phyloP scores from a whole-genome alignment of 2,888 invertebrate genomes.

The Protophormia terraenovae region DNA sequence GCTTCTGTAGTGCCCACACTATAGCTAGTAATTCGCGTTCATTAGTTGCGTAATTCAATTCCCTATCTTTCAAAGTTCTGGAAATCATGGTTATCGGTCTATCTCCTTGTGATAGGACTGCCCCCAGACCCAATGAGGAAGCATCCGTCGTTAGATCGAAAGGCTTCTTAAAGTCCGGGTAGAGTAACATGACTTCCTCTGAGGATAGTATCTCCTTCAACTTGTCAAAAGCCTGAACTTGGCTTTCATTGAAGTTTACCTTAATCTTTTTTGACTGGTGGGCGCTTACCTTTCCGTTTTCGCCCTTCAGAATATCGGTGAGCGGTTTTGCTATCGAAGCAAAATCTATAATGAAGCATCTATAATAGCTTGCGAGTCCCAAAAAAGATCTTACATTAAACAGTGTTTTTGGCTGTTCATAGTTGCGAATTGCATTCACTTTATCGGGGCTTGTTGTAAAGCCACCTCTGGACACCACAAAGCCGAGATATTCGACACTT shows the following conservation, averaged over 20 bases:
- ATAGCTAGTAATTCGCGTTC: constrained; percentile 75
- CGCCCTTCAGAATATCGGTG: constrained; percentile 64
- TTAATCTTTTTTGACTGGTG: constrained; percentile 47
- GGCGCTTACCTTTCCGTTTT: constrained; percentile 65
- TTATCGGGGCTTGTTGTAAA: constrained; percentile 29
- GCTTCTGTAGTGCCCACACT: constrained; percentile 75
- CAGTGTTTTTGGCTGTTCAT: constrained; percentile 20
- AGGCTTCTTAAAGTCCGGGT: constrained; percentile 61
- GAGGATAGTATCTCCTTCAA: constrained; percentile 49
- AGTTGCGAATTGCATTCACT: neutral
- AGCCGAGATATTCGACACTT: constrained; percentile 31
- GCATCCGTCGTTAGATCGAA: constrained; percentile 64
- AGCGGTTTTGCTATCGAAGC: constrained; percentile 65
- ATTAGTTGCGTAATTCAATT: constrained; percentile 41
- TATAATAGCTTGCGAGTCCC: no score
- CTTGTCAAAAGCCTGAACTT: constrained; percentile 58
- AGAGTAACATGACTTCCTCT: constrained; percentile 53
- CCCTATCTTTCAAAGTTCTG: constrained; percentile 5
- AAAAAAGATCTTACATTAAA: constrained; percentile 32
- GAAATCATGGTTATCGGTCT: constrained; percentile 30
- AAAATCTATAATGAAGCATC: constrained; percentile 62
- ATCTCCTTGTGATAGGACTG: constrained; percentile 46
- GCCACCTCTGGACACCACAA: constrained; percentile 3
- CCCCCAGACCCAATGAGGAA: constrained; percentile 32
- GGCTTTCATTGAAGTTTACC: constrained; percentile 48